Base-by-base conservation (phyloP, 2,113 vertebrate genomes). In the Megaleporinus macrocephalus region DNA sequence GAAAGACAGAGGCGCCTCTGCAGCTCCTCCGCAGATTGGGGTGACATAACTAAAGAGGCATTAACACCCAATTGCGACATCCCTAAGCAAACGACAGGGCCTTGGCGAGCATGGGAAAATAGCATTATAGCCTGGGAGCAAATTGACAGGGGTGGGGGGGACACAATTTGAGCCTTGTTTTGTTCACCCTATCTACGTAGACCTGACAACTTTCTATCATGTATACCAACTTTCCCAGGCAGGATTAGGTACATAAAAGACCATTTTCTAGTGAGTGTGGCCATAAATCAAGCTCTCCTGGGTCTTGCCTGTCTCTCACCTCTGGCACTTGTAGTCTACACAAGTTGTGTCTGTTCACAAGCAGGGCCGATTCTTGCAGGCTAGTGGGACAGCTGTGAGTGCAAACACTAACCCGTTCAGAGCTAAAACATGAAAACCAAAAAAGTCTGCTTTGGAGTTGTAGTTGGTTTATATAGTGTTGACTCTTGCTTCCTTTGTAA, bases 41-140 rank as follows among this genome's bases (percentile, higher is more conserved):
- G 85, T 86, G 87, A 91, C 90, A 91, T 89, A 89, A 91, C 92
- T 91, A 90, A 90, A 89, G 89, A 92, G 87, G 83, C 89, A 93
- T 93, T 93, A 92, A 91, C 90, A 72, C 73, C 78, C 82, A 79
- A 80, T 89, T 87, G 91, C 11, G 68, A 93, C 83, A 86, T 66
- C 47, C 27, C 90, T 90, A 79, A 91, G 87, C 88, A 92, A 92
- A 92, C 73, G 47, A 16, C 20, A 24, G 29, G 83, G 88, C 86
- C 86, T 87, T 75, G 85, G 86, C 16, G 81, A 90, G 90, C 92
- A 89, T 91, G 91, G 91, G 93, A 92, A 92, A 89, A 82, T 79
- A 75, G 86, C 90, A 88, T 93, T 88, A 89, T 84, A 82, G 88
- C 70, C 83, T 77, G 44, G 69, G 62, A 72, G 87, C 78, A 85